phyloP scores from a whole-genome alignment of 2,888 invertebrate genomes.

The Mesorhabditis belari region DNA sequence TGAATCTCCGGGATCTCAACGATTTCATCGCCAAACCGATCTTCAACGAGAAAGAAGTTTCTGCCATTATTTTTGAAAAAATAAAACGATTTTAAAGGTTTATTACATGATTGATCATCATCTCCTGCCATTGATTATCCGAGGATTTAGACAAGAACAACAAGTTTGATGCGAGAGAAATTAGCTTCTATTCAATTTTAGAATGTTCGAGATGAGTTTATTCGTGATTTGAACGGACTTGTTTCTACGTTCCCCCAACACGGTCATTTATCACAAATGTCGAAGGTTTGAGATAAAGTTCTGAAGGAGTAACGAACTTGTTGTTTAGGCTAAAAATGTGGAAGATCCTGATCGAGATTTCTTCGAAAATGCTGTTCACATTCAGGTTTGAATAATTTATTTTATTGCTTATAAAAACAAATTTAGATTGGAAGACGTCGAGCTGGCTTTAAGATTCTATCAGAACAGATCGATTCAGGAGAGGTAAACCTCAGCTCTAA shows the following conservation, averaged over 20 bases:
- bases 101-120: conserved; percentile 5
- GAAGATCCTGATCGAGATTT: conserved; percentile 67
- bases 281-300: too few relatives aligned
- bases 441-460: neutral
- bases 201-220: conserved; percentile 70
- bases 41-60: conserved; percentile 5
- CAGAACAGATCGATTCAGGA: neutral
- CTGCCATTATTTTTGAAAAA: conserved; percentile 1
- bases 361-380: conserved; percentile 82
- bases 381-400: conserved; percentile 36
- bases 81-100: neutral
- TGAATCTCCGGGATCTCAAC: neutral
- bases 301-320: too few relatives aligned
- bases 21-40: neutral
- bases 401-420: too few relatives aligned
- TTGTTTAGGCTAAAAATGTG: conserved; percentile 20
- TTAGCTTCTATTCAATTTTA: conserved; percentile 48
- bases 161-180: conserved; percentile 7
- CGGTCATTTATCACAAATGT: conserved; percentile 50
- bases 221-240: conserved; percentile 71
- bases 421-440: neutral
- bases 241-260: conserved; percentile 49
- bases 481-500: too few relatives aligned
- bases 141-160: conserved; percentile 1
- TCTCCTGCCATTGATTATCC: conserved; percentile 16